Base-by-base conservation (phyloP, 1,140 invertebrate genomes). In the Papilio machaon region DNA sequence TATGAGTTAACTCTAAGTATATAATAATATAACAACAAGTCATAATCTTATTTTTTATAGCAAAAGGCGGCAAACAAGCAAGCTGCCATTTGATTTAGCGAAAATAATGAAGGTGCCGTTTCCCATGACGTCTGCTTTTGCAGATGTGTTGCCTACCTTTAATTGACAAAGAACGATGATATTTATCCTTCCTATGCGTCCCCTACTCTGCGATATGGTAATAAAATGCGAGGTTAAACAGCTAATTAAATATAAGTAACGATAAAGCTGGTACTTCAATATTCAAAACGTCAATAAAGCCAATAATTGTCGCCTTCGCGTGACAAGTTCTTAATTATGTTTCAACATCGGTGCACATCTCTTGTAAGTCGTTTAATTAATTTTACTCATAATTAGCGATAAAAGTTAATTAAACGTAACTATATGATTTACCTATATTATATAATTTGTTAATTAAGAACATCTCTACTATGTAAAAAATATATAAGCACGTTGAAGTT, bases 291-390 rank as follows among this genome's bases (percentile, higher is more conserved):
- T 13, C 60, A 64, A 13, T 64, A 64, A 64, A 30, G 23, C 11
- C 23, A 64, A 30, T 64, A 64, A 64, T 30, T 64, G 60, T 11
- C 19, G 60, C 8, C 60, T 35, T 13, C 60, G 10, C 23, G 60
- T 64, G 60, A 64, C 60, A 35, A 9, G 19, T 64, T 64, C 60
- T 64, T 64, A 64, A 64, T 35, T 64, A 64, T 64, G 23, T 64
- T 64, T 64, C 60, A 64, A 30, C 23, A 64, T 30, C 60, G 60
- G 60, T 30, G 11, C 11, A 64, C 60, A 15, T 35, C 60, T 30
- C 60, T 64, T 64, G 23, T 64, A 64, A 23, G 60, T 64, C 19
- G 23, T 8, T 64, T 30, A 35, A 64, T 64, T 64, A 23, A 30
- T 64, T 64, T 30, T 30, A 30, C 23, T n/a, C 0, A 30, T 64